Evolutionary conservation across 2,888 invertebrate genomes (phyloP).

Genomic region (Cremastobaeus sp.): DNA sequence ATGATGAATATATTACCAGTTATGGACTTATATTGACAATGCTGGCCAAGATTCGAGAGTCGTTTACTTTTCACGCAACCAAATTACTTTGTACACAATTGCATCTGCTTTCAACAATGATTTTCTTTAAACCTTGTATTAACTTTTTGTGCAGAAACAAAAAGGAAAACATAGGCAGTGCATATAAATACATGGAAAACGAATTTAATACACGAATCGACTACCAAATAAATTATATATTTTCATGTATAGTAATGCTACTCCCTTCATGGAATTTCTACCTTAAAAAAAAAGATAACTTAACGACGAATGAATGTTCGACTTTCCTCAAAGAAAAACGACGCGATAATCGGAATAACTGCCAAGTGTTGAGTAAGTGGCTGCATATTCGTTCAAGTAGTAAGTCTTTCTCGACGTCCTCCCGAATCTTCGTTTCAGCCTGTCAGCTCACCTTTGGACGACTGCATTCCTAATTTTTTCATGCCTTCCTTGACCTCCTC

Average conservation of each 20-base stretch:
- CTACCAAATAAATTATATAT: too few relatives aligned
- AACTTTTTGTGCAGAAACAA: too few relatives aligned
- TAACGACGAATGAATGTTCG: too few relatives aligned
- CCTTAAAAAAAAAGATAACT: too few relatives aligned
- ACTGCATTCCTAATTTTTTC: conserved; percentile 84
- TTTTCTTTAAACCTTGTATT: too few relatives aligned
- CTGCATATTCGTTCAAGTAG: conserved; percentile 2
- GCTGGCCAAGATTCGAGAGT: conserved; percentile 53
- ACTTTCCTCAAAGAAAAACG: too few relatives aligned
- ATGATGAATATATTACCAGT: conserved; percentile 22
- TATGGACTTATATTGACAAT: conserved; percentile 32
- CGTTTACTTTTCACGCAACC: conserved; percentile 9
- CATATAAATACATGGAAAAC: too few relatives aligned
- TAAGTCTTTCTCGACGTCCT: conserved; percentile 9
- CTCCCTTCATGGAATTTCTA: too few relatives aligned
- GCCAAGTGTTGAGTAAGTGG: background rate
- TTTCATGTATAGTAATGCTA: too few relatives aligned
- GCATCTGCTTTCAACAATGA: background rate
- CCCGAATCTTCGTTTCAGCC: conserved; percentile 48
- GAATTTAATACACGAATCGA: too few relatives aligned
- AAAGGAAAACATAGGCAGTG: too few relatives aligned
- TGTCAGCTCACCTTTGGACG: conserved; percentile 80
- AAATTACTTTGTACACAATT: background rate
- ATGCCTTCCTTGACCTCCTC: conserved; percentile 87
- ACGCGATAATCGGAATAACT: background rate